Evolutionary conservation across 2,113 vertebrate species (phyloP).

Genomic region (Plecturocebus donacophilus): DNA sequence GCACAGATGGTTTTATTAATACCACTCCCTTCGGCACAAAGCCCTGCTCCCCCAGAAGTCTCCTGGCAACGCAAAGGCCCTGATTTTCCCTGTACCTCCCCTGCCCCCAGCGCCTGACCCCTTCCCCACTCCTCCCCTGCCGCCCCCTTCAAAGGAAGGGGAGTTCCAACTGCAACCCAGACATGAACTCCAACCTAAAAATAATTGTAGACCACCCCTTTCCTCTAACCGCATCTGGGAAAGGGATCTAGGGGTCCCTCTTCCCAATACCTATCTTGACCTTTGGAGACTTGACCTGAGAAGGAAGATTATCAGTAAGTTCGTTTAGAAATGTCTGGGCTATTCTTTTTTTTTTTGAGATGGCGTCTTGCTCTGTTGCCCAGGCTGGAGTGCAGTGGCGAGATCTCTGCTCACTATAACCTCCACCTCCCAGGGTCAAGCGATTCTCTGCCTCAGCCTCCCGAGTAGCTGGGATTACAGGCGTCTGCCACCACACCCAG

Average conservation of each 20-base stretch:
- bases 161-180: slow-evolving; percentile 63
- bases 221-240: not conserved
- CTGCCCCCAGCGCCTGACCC: not conserved
- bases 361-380: too few relatives aligned
- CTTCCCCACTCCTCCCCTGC: slow-evolving; percentile 16
- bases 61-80: slow-evolving; percentile 54
- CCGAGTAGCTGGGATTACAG: too few relatives aligned
- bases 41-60: slow-evolving; percentile 49
- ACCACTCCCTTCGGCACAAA: not conserved
- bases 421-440: too few relatives aligned
- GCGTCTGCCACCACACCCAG: accelerated
- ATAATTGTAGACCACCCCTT: slow-evolving; percentile 5
- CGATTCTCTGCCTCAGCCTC: too few relatives aligned
- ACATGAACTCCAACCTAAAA: slow-evolving; percentile 67
- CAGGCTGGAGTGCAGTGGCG: too few relatives aligned
- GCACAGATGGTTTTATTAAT: slow-evolving; percentile 63
- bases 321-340: not conserved
- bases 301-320: not conserved
- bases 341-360: too few relatives aligned
- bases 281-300: not conserved
- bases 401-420: too few relatives aligned
- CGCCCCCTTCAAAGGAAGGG: slow-evolving; percentile 21
- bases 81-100: slow-evolving; percentile 1
- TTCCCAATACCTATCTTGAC: not conserved
- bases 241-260: not conserved